Evolutionary conservation across 2,888 invertebrate species (phyloP), one percentile per base, ranked within the genome.

Genomic region (Xylocampa areola): DNA sequence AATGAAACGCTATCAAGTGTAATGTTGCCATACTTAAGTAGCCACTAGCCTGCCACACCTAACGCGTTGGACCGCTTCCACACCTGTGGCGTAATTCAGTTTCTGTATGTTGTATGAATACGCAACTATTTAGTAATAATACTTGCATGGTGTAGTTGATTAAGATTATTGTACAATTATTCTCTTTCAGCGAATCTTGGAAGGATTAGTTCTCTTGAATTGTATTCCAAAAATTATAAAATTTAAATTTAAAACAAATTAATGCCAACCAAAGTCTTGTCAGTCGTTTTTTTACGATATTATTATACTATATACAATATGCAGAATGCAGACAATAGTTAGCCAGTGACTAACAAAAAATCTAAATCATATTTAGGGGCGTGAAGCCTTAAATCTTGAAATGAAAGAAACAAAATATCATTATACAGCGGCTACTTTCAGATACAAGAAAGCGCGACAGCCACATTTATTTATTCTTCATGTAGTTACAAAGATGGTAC

Each of bases 1-100:
- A 76, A 77, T 79, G 71, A 73, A 73, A 71, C 45, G 68, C 75
- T 79, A 76, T 79, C 75, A 76, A 68, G 65, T 52, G 54, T 73
- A 68, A 71, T 68, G 68, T 72, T 64, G 76, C 76, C 66, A 66
- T 48, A 66, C 48, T 73, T 61, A 68, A 66, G 60, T 64, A 59
- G 57, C 49, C 14, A 32, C 59, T 64, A 59, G 57, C 49, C 14
- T 23, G 59, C 52, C 70, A 48, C 70, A 57, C 65, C 62, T 68
- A 61, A 29, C 39, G 39, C 23, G 44, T 43, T 66, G 53, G 43
- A 59, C 52, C 47, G 54, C 59, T 65, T 66, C 33, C 48, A 65
- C 54, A 57, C 45, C 62, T 48, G 52, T 66, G 62, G 45, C 45
- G 50, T 51, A 65, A 73, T 36, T 49, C 43, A 66, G 43, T 48